These are phyloP conservation scores for Cyclura pinguis DNA, from an alignment of 2,797 vertebrate species.

Conservation along the genomic window DNA sequence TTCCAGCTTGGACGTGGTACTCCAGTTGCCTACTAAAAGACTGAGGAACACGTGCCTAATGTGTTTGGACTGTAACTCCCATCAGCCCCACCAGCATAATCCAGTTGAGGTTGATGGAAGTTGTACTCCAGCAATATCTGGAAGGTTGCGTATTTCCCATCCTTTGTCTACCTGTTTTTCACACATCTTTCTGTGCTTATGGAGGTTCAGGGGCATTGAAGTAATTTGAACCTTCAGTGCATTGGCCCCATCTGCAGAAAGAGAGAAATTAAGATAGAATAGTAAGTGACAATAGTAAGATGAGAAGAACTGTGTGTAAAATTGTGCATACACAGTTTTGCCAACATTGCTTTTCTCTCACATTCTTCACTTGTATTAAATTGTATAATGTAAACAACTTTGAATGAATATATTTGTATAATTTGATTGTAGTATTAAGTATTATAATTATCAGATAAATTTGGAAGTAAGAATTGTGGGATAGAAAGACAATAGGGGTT, in stretches of 20 bases:
- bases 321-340: not conserved
- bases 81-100: not conserved
- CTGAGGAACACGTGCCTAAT: not conserved
- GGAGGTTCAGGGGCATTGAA: not conserved
- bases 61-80: not conserved
- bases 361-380: not conserved
- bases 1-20: not conserved
- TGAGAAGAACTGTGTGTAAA: not conserved
- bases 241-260: not conserved
- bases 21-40: not conserved
- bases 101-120: not conserved
- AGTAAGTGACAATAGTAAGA: not conserved
- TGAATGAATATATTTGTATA: not conserved
- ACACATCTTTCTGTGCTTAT: not conserved
- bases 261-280: not conserved
- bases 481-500: not conserved
- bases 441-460: not conserved
- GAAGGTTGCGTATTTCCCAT: not conserved
- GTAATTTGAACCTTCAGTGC: not conserved
- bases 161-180: not conserved
- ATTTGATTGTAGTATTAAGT: not conserved
- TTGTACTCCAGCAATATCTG: not conserved
- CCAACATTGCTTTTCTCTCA: not conserved
- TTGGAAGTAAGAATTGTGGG: not conserved
- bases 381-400: not conserved